Conservation (phyloP, 2,113 vertebrate genomes). For the Chaetops frenatus region DNA sequence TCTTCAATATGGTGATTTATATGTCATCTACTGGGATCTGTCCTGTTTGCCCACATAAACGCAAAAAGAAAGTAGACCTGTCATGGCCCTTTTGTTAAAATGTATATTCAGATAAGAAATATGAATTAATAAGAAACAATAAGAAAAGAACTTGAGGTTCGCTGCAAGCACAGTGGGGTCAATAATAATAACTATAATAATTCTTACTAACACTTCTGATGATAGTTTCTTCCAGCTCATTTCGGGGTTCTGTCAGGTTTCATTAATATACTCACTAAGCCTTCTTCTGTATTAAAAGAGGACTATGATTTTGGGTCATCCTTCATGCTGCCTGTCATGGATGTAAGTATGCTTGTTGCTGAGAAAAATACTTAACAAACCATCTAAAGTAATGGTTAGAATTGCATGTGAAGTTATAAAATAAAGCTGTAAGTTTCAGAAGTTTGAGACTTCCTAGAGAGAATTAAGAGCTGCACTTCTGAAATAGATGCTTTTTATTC, state of each 20-base stretch:
- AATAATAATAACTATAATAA: neutral
- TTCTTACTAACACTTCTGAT: neutral
- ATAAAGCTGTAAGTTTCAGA: neutral
- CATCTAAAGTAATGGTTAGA: neutral
- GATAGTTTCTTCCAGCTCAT: neutral
- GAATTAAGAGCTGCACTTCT: neutral
- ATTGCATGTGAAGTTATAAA: neutral
- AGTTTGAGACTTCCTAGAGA: neutral
- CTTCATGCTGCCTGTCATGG: neutral
- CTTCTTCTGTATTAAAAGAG: neutral
- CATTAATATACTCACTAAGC: neutral
- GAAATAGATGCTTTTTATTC: neutral
- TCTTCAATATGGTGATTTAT: neutral
- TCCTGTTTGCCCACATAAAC: neutral
- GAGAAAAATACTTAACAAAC: neutral
- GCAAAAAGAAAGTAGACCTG: neutral
- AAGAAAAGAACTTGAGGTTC: neutral
- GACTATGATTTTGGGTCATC: neutral
- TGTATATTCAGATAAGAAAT: neutral
- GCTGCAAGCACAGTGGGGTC: neutral
- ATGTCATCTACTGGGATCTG: neutral
- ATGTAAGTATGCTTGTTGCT: neutral
- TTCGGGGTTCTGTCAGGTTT: conserved; percentile 26
- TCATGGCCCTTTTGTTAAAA: neutral
- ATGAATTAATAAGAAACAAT: neutral